A percentile compares a stretch with the other conserved stretches of the same genome.
These are phyloP conservation scores for Tuberolachnus salignus DNA, from an alignment of 2,888 invertebrate species.

Conservation along the genomic window DNA sequence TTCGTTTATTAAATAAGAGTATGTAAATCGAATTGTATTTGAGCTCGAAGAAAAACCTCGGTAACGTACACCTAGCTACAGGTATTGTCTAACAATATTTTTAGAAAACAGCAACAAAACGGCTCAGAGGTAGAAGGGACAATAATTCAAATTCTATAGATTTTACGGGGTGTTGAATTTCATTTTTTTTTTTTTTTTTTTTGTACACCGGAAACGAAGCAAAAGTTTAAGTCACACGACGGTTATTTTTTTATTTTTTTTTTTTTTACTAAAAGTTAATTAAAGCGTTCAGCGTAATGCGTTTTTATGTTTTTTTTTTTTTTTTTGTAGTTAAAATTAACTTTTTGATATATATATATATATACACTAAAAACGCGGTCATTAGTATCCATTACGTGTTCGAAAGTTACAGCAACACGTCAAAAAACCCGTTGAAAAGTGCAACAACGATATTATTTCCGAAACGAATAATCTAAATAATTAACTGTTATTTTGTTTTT, in stretches of 20 bases:
- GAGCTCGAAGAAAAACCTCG: no score
- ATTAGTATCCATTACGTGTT: slow-evolving; percentile 37
- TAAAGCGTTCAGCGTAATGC: slow-evolving; percentile 1
- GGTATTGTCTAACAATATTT: no score
- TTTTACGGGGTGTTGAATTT: neutral
- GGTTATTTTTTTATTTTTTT: slow-evolving; percentile 10
- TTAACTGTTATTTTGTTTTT: no score
- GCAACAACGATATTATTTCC: neutral
- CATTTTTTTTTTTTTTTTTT: neutral
- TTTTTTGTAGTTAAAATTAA: slow-evolving; percentile 35
- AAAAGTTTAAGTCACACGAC: slow-evolving; percentile 21
- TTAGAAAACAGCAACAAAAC: neutral
- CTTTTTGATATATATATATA: slow-evolving; percentile 20
- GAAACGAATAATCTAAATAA: no score
- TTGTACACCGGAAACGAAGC: neutral
- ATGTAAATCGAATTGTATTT: no score
- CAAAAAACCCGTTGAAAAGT: neutral
- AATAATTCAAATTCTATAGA: neutral
- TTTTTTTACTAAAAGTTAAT: slow-evolving; percentile 30
- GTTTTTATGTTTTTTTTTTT: slow-evolving; percentile 5
- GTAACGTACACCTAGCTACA: no score
- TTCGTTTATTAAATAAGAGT: no score
- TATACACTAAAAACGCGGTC: slow-evolving; percentile 30
- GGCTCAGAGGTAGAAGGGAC: neutral
- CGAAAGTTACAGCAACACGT: slow-evolving; percentile 16